Base-by-base conservation (phyloP, 2,797 vertebrate species). In the Garrulus glandarius region DNA sequence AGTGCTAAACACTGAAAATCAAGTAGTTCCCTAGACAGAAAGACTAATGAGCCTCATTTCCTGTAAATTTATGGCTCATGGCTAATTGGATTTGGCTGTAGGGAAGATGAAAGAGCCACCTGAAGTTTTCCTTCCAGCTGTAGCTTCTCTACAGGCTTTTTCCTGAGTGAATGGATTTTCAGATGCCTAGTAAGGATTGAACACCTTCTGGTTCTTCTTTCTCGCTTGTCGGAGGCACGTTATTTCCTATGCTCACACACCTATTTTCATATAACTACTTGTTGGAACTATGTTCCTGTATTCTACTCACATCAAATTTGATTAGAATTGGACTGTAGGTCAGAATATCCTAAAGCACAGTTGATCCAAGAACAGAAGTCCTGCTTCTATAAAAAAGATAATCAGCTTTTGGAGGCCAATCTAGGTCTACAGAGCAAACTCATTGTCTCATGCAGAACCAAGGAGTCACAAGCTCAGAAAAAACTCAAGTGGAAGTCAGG, bases 51-150 rank as follows among this genome's bases (percentile, higher is more conserved):
- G 26, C 30, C 57, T 84, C 14, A 84, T 93, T 96, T 95, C 72
- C 72, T 81, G 46, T 17, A 77, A 90, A 85, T 91, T 95, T 94
- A 94, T 91, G 89, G 60, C n/a, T 94, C 8, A 0, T 81, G 61
- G 69, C 24, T 95, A 95, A 95, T 93, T 81, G 64, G 30, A 55
- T 91, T 92, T 91, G 60, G 46, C 49, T 89, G 57, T 18, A 49
- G 71, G 56, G 24, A 89, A 87, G 79, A 86, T 12, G 30, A 85
- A 91, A 92, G 70, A 80, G 49, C 10, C 64, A 80, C 26, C n/a
- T 77, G 53, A 91, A 65, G 5, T 72, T 87, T 87, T 87, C 15
- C 63, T 82, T 79, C 29, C 39, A 87, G 84, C 59, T 87, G 26
- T 34, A 92, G 41, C 7, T 84, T 82, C 49, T 83, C 36, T 60